A percentile compares a stretch with the other conserved stretches of the same genome.
Conservation (phyloP, 2,113 vertebrate genomes). For the Dasyprocta punctata region DNA sequence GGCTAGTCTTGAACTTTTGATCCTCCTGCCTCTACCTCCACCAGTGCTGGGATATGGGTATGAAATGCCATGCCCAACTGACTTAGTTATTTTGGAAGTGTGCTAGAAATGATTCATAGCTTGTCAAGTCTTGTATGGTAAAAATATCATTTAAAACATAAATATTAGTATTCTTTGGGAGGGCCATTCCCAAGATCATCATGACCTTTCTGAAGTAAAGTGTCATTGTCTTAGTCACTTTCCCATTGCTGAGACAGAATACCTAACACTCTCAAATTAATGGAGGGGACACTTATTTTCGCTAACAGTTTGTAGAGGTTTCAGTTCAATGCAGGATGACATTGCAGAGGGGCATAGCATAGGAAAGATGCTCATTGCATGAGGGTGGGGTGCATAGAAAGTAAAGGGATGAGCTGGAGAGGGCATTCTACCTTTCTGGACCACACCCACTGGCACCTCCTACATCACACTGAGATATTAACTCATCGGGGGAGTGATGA, state of each 20-base stretch:
- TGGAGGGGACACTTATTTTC: neutral
- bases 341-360: neutral
- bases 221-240: neutral
- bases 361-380: neutral
- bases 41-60: neutral
- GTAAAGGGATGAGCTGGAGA: neutral
- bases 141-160: neutral
- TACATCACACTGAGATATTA: neutral
- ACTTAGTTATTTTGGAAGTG: neutral
- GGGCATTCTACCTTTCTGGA: neutral
- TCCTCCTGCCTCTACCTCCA: neutral
- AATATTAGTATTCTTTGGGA: neutral
- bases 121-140: too few relatives aligned
- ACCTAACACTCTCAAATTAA: neutral
- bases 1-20: neutral
- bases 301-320: neutral
- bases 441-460: too few relatives aligned
- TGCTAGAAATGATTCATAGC: neutral
- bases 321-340: neutral
- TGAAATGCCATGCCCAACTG: neutral
- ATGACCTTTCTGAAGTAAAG: neutral
- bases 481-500: neutral
- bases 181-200: fast-evolving
- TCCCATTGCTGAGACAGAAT: neutral
- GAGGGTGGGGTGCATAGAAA: neutral